Evolutionary conservation across 2,888 invertebrate species (phyloP).

Genomic region (Cantharis nigra): DNA sequence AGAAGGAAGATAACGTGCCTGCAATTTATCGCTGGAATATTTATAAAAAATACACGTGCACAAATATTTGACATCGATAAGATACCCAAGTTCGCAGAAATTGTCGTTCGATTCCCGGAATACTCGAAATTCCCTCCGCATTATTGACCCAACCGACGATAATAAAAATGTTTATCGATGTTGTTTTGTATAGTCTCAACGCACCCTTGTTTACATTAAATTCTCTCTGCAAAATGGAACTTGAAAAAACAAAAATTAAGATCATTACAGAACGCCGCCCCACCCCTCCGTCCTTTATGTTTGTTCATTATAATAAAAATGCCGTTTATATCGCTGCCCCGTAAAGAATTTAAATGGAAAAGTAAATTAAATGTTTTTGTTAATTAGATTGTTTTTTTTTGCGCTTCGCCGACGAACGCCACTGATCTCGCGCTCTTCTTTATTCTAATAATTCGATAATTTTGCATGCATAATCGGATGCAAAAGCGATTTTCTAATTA

Average conservation of each 20-base stretch:
- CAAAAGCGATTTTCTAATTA: neutral
- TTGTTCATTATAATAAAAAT: neutral
- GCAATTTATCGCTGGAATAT: constrained; percentile 4
- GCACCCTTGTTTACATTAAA: neutral
- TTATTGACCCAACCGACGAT: neutral
- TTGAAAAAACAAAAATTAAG: neutral
- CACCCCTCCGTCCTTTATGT: neutral
- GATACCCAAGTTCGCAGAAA: neutral
- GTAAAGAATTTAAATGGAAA: neutral
- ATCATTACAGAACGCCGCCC: neutral
- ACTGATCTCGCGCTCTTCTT: neutral
- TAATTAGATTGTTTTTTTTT: neutral
- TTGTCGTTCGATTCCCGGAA: neutral
- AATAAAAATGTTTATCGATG: neutral
- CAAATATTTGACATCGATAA: constrained; percentile 15
- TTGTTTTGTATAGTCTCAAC: neutral
- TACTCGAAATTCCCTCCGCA: neutral
- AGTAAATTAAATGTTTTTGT: neutral
- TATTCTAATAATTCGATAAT: no score
- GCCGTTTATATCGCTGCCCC: neutral
- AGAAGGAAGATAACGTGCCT: neutral
- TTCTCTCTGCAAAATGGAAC: neutral
- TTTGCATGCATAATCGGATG: neutral
- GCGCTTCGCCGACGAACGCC: neutral
- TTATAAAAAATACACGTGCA: constrained; percentile 23